These are phyloP conservation scores for Caenorhabditis sp. DNA, from an alignment of 2,888 invertebrate genomes.

Conservation along the genomic window DNA sequence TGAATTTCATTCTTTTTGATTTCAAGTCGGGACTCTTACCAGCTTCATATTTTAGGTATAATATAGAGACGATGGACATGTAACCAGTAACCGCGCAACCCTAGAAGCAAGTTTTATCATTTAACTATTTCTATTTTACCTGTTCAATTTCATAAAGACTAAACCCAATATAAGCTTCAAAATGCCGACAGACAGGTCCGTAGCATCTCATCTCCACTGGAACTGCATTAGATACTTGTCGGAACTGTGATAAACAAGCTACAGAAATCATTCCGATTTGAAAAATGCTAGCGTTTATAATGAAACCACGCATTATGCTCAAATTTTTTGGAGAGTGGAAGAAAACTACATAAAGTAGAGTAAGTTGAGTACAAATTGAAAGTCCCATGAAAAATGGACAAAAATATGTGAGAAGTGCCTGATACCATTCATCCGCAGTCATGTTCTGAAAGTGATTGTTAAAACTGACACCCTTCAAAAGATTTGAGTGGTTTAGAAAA, in stretches of 20 bases:
- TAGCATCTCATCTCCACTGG: neutral
- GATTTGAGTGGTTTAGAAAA: too few species aligned
- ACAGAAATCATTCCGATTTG: neutral
- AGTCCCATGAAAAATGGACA: neutral
- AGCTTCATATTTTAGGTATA: neutral
- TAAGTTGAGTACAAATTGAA: neutral
- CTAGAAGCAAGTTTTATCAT: neutral
- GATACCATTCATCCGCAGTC: neutral
- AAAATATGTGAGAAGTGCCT: neutral
- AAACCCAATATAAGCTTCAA: neutral
- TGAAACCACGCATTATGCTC: neutral
- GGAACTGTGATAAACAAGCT: neutral
- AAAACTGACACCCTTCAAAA: too few species aligned
- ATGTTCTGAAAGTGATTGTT: neutral
- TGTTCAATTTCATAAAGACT: neutral
- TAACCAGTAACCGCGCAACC: neutral
- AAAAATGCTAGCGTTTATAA: neutral
- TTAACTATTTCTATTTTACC: neutral
- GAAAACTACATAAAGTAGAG: neutral
- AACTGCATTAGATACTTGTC: neutral
- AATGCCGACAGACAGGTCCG: neutral
- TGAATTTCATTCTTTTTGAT: neutral
- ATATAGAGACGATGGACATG: neutral
- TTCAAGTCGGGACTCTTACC: neutral
- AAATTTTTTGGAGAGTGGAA: neutral